These are phyloP conservation scores for Peromyscus aztecus DNA, from an alignment of 2,797 vertebrate species.

Conservation along the genomic window DNA sequence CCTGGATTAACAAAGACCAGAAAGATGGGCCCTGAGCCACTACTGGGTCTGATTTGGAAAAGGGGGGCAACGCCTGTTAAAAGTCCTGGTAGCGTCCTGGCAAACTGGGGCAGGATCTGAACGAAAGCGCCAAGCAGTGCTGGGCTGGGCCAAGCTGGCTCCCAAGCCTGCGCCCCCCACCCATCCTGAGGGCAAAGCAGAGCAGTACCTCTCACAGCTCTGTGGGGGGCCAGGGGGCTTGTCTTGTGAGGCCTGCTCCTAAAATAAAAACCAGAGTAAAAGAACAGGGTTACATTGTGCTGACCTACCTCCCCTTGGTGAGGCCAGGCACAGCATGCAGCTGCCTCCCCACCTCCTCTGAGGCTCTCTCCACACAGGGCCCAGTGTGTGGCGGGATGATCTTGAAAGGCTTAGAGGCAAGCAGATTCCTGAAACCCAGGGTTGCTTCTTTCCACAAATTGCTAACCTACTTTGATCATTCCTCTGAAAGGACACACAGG, in stretches of 20 bases:
- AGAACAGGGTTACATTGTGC: neutral
- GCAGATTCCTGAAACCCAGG: neutral
- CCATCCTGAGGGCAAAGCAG: neutral
- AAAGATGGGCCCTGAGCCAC: neutral
- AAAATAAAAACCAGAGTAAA: conserved; percentile 80
- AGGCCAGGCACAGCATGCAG: neutral
- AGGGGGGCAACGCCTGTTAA: neutral
- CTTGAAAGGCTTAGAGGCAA: neutral
- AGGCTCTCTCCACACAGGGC: neutral
- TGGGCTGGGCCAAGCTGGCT: neutral
- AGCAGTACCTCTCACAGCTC: conserved; percentile 89
- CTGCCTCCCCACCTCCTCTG: neutral
- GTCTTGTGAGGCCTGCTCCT: conserved; percentile 88
- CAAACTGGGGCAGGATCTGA: neutral
- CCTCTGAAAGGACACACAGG: neutral
- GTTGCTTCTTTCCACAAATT: neutral
- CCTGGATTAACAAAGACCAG: neutral
- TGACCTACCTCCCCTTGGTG: neutral
- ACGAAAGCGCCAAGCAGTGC: neutral
- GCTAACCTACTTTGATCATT: neutral
- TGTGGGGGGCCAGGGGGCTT: conserved; percentile 86
- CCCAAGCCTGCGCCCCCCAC: neutral
- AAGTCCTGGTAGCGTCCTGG: neutral
- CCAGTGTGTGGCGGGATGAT: neutral
- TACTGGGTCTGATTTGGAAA: neutral